A percentile compares a stretch with the other conserved stretches of the same genome.
phyloP scores from a whole-genome alignment of 2,113 vertebrate genomes.

The Pungitius pungitius region DNA sequence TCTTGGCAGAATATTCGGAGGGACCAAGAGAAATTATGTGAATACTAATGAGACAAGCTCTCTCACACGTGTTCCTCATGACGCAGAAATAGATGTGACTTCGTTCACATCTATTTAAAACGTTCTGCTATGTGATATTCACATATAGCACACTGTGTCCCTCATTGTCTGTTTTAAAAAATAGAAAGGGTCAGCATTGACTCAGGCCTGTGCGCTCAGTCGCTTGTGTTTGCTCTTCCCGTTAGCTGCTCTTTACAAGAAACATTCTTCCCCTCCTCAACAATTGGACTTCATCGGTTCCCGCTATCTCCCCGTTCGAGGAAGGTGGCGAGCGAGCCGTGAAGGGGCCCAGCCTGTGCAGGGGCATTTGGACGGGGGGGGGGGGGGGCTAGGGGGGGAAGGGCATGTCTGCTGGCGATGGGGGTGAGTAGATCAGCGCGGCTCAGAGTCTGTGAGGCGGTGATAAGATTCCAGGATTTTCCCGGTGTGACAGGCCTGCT shows the following conservation, averaged over 20 bases:
- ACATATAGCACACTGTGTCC: background rate
- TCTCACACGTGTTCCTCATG: background rate
- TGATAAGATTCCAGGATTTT: conserved; percentile 86
- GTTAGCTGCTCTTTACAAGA: conserved; percentile 54
- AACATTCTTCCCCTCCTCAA: conserved; percentile 63
- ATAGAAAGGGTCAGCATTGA: background rate
- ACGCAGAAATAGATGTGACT: background rate
- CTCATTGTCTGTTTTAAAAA: too few species aligned
- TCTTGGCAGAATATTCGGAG: background rate
- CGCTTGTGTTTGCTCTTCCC: conserved; percentile 39
- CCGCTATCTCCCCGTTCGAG: conserved; percentile 63
- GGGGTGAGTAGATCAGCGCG: conserved; percentile 82
- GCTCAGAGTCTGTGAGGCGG: conserved; percentile 82
- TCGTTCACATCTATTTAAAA: too few species aligned
- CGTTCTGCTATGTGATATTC: too few species aligned
- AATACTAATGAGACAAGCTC: background rate
- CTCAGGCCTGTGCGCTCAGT: conserved; percentile 19
- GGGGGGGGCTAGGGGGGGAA: too few species aligned
- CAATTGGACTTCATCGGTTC: conserved; percentile 68
- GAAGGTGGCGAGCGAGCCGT: conserved; percentile 65
- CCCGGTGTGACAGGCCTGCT: conserved; percentile 82
- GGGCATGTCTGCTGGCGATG: conserved; percentile 79
- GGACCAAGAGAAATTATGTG: background rate
- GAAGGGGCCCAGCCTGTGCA: conserved; percentile 71
- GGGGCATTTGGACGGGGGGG: conserved; percentile 68